Percentiles rank a stretch among this genome's conserved stretches.
These are phyloP conservation scores for Flexamia atlantica DNA, from an alignment of 2,888 invertebrate species.

Conservation along the genomic window DNA sequence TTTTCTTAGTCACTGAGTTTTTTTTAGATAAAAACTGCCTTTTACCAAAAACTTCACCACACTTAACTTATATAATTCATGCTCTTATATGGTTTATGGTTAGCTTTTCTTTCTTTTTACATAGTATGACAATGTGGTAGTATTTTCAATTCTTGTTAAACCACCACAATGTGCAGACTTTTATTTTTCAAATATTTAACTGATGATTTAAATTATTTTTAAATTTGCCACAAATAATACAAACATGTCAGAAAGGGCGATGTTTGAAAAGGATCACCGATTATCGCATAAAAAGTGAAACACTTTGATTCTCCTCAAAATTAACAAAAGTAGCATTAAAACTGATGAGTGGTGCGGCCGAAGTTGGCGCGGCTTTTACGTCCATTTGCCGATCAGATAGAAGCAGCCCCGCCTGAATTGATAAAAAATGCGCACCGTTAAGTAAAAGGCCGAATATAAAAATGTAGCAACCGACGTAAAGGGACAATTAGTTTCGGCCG, in stretches of 20 bases:
- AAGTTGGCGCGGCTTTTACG: conserved; percentile 51
- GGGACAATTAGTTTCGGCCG: conserved; percentile 48
- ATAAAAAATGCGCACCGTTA: conserved; percentile 51
- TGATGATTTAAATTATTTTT: too few relatives aligned
- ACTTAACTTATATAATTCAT: too few relatives aligned
- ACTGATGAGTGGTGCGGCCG: conserved; percentile 44
- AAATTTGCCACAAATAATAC: too few relatives aligned
- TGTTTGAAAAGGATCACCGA: conserved; percentile 8
- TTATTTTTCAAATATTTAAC: too few relatives aligned
- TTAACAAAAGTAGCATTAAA: conserved; percentile 54
- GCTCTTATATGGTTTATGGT: too few relatives aligned
- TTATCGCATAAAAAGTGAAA: not conserved
- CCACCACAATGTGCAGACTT: too few relatives aligned
- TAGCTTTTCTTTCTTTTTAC: too few relatives aligned
- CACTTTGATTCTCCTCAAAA: conserved; percentile 28
- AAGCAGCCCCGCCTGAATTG: conserved; percentile 33
- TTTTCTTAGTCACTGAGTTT: too few relatives aligned
- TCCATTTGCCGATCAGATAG: conserved; percentile 49
- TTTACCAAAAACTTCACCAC: too few relatives aligned
- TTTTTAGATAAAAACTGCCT: too few relatives aligned
- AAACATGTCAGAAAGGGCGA: not conserved
- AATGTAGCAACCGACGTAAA: conserved; percentile 49
- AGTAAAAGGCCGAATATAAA: conserved; percentile 48
- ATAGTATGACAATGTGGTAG: too few relatives aligned
- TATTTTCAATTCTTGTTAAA: too few relatives aligned